A percentile compares a stretch with the other conserved stretches of the same genome.
These are phyloP conservation scores for Protaetia brevitarsis DNA, from an alignment of 1,140 invertebrate genomes.

Conservation along the genomic window DNA sequence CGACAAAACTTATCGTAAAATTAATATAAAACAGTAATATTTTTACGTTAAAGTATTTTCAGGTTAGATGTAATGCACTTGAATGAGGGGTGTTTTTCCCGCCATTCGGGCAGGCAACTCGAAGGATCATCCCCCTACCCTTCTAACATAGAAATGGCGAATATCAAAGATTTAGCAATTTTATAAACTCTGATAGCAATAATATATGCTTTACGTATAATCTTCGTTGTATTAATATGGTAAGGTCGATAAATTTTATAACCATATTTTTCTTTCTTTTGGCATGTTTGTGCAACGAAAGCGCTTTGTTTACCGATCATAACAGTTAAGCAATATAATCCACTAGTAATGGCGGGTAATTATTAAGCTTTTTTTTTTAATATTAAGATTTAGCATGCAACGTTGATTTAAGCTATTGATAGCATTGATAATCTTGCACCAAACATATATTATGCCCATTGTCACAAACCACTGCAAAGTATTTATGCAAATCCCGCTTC, in stretches of 20 bases:
- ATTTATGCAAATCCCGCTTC: neutral
- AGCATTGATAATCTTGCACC: neutral
- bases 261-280: neutral
- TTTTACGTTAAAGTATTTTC: no score
- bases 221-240: neutral
- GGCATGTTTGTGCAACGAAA: neutral
- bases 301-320: neutral
- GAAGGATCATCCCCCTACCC: neutral
- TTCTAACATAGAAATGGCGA: slow-evolving; percentile 16
- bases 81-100: slow-evolving; percentile 17
- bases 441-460: neutral
- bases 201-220: slow-evolving; percentile 8
- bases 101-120: neutral
- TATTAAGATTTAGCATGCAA: neutral
- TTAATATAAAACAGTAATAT: no score
- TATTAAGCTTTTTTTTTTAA: neutral
- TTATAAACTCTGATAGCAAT: slow-evolving; percentile 12
- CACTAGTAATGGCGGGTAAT: slow-evolving; percentile 17
- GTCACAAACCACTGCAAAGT: neutral
- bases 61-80: no score
- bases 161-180: slow-evolving; percentile 13
- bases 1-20: no score
- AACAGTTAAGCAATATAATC: neutral
- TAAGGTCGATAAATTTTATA: neutral
- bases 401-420: neutral